Evolutionary conservation across 2,113 vertebrate species (phyloP).

Genomic region (Ailurus styani): DNA sequence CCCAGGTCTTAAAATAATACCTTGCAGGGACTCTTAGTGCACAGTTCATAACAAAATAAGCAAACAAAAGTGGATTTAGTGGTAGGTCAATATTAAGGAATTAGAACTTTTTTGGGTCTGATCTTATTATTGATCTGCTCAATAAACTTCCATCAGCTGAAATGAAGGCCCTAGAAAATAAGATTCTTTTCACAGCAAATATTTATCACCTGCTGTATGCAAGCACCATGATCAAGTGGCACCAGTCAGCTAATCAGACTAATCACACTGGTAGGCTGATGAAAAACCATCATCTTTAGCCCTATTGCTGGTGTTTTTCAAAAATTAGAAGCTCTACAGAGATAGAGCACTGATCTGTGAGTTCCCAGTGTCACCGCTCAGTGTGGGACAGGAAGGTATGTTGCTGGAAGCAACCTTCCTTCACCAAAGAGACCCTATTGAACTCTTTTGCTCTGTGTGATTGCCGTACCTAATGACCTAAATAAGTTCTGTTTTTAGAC

Average conservation of each 20-base stretch:
- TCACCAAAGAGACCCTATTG: background rate
- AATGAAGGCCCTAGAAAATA: background rate
- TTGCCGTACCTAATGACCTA: background rate
- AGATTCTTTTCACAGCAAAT: background rate
- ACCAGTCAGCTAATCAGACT: background rate
- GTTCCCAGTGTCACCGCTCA: background rate
- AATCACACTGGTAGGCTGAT: background rate
- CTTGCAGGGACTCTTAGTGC: background rate
- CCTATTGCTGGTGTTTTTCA: background rate
- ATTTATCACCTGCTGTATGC: background rate
- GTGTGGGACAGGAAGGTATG: background rate
- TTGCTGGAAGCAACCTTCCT: background rate
- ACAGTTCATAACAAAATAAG: slow-evolving; percentile 18
- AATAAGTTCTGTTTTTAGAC: background rate
- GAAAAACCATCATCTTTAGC: background rate
- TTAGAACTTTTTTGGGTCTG: background rate
- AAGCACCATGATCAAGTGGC: background rate
- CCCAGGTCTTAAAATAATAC: background rate
- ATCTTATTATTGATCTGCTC: background rate
- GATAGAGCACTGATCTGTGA: background rate
- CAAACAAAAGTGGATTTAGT: background rate
- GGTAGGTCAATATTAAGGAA: background rate
- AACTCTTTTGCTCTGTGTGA: background rate
- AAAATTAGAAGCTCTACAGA: background rate
- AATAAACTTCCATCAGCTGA: background rate